These are phyloP conservation scores for Amblyjoppa fuscipennis DNA, from an alignment of 2,888 invertebrate genomes.

Conservation along the genomic window DNA sequence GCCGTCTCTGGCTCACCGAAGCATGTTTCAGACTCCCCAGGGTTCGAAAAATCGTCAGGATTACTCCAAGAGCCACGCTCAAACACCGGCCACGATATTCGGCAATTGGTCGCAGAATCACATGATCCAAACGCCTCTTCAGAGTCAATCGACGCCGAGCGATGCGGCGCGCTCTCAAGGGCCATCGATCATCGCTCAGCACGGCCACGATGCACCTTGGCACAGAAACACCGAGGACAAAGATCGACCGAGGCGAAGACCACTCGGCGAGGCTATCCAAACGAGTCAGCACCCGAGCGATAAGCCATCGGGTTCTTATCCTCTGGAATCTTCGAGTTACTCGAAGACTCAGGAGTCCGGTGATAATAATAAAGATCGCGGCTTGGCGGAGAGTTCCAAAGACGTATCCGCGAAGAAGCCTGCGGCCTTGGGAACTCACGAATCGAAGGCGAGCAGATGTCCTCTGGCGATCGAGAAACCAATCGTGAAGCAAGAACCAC, in stretches of 20 bases:
- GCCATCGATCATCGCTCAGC: slow-evolving; percentile 69
- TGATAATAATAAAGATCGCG: background rate
- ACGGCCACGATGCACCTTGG: slow-evolving; percentile 73
- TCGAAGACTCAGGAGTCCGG: background rate
- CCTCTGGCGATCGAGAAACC: slow-evolving; percentile 46
- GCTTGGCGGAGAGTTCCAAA: background rate
- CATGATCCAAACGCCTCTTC: slow-evolving; percentile 76
- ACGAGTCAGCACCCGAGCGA: slow-evolving; percentile 23
- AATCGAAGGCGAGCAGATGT: slow-evolving; percentile 74
- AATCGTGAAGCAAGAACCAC: slow-evolving; percentile 30
- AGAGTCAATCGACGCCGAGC: slow-evolving; percentile 62
- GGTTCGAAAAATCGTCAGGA: slow-evolving; percentile 70
- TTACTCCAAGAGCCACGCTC: slow-evolving; percentile 68
- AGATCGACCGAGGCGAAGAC: slow-evolving; percentile 71
- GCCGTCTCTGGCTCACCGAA: slow-evolving; percentile 78
- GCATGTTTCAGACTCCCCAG: slow-evolving; percentile 80
- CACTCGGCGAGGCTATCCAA: slow-evolving; percentile 77
- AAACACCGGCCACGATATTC: slow-evolving; percentile 79
- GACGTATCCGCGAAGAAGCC: background rate
- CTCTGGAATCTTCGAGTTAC: slow-evolving; percentile 23
- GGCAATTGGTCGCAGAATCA: slow-evolving; percentile 74
- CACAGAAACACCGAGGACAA: slow-evolving; percentile 57
- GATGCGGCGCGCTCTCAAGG: slow-evolving; percentile 72
- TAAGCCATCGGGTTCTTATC: slow-evolving; percentile 5
- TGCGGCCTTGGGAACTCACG: background rate